A percentile compares a stretch with the other conserved stretches of the same genome.
These are phyloP conservation scores for Saturnia pavonia DNA, from an alignment of 2,888 invertebrate genomes.

Conservation along the genomic window DNA sequence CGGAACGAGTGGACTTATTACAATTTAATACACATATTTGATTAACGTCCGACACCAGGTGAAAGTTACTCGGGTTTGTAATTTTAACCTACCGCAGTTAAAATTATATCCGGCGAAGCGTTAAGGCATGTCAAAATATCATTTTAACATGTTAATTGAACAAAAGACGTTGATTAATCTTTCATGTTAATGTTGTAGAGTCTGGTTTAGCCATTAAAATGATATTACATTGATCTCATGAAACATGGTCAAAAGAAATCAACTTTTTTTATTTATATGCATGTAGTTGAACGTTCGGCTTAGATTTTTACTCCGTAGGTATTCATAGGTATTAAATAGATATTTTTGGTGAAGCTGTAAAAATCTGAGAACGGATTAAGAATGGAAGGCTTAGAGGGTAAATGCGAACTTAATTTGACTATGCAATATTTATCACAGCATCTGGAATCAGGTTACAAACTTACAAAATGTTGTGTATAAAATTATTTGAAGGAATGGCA, in stretches of 20 bases:
- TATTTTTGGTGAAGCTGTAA: neutral
- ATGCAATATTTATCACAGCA: neutral
- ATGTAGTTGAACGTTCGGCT: neutral
- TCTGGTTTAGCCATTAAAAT: slow-evolving; percentile 16
- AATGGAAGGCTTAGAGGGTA: no score
- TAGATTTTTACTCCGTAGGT: neutral
- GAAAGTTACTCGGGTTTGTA: slow-evolving; percentile 48
- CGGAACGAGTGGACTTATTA: slow-evolving; percentile 40
- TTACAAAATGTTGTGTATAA: no score
- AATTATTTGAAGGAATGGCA: no score
- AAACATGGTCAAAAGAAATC: no score
- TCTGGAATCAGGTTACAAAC: neutral
- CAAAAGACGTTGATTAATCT: slow-evolving; percentile 7
- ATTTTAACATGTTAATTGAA: slow-evolving; percentile 21
- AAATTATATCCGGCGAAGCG: slow-evolving; percentile 16
- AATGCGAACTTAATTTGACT: neutral
- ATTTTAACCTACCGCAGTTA: slow-evolving; percentile 10
- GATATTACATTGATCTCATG: neutral
- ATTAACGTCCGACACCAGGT: slow-evolving; percentile 48
- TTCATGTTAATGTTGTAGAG: neutral
- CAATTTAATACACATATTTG: slow-evolving; percentile 52
- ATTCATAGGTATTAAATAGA: no score
- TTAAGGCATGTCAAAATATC: slow-evolving; percentile 12
- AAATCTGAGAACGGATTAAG: neutral
- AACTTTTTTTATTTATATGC: neutral